Base-by-base conservation (phyloP, 2,797 vertebrate genomes). In the Buphagus erythrorhynchus region DNA sequence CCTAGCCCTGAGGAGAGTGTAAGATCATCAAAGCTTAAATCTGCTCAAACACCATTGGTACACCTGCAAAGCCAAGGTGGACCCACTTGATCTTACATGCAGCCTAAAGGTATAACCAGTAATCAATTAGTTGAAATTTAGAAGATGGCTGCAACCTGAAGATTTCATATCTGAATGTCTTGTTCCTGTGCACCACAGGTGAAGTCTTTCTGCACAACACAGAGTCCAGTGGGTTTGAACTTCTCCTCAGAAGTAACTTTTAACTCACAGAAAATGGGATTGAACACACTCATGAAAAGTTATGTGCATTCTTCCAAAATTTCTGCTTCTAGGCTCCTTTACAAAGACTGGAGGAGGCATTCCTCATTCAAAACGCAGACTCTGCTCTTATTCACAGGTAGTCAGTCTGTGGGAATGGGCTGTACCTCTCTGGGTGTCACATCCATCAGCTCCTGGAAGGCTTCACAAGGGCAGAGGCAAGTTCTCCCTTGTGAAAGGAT, bases 381-480 rank as follows among this genome's bases (percentile, higher is more conserved):
- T 59, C 40, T 59, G 15, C 36, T 86, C 21, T 68, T 42, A 33
- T 15, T 66, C 2, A 5, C 16, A 76, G 35, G 4, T 21, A 2
- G 8, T 51, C 21, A 68, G 29, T 10, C 11, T 78, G 13, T 49
- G 16, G 11, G 21, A 42, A 28, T 40, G 16, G 7, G 9, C 17
- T 35, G 5, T n/a, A n/a, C 38, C 36, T 55, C n/a, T 48, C 13
- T 4, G 18, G 22, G 4, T 51, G 26, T 22, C 13, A 25, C 11
- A n/a, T 22, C 10, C 13, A 35, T 22, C 35, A 13, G 6, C 31
- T 88, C 17, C 22, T 38, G 14, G 18, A 80, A 92, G 45, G 36
- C 3, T 63, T 86, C 65, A 65, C 1, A 0, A 61, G 8, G 10
- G 16, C 5, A 58, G 35, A 62, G 10, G 16, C 0, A 1, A 73